Evolutionary conservation across 2,113 vertebrate genomes (phyloP).

Genomic region (Larimichthys crocea): DNA sequence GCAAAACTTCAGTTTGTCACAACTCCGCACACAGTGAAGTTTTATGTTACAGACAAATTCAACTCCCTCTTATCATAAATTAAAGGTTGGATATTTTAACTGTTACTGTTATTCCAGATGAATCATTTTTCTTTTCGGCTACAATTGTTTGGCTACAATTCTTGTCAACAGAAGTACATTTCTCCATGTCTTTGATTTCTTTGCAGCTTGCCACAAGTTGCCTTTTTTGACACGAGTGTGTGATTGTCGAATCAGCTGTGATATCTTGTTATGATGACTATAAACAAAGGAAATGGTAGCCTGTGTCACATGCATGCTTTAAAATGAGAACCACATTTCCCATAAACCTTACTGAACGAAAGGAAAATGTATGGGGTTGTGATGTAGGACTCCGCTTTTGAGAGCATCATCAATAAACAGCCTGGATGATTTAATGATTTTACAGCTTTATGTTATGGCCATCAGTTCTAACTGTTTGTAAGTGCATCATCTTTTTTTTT

Average conservation of each 20-base stretch:
- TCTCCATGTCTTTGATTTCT: not conserved
- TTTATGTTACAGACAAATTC: constrained; percentile 18
- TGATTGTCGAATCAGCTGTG: constrained; percentile 6
- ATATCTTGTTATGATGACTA: constrained; percentile 7
- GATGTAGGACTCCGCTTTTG: not conserved
- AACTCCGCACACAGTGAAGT: constrained; percentile 5
- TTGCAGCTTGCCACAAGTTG: not conserved
- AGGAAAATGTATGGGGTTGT: not conserved
- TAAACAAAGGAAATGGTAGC: not conserved
- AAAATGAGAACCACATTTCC: constrained; percentile 10
- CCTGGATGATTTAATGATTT: not conserved
- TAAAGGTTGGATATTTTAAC: not conserved
- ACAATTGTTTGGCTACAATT: not conserved
- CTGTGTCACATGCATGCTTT: constrained; percentile 12
- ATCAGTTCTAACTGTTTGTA: not conserved
- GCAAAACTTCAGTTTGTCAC: constrained; percentile 32
- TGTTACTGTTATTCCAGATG: constrained; percentile 21
- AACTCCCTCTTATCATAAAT: constrained; percentile 22
- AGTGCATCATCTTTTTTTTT: not conserved
- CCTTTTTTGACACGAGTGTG: constrained; percentile 10
- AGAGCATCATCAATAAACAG: not conserved
- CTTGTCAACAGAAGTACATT: not conserved
- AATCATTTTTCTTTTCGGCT: not conserved
- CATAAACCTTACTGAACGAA: not conserved
- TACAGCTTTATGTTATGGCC: not conserved